Conservation (phyloP, 2,888 invertebrate genomes). For the Seladonia tumulorum region DNA sequence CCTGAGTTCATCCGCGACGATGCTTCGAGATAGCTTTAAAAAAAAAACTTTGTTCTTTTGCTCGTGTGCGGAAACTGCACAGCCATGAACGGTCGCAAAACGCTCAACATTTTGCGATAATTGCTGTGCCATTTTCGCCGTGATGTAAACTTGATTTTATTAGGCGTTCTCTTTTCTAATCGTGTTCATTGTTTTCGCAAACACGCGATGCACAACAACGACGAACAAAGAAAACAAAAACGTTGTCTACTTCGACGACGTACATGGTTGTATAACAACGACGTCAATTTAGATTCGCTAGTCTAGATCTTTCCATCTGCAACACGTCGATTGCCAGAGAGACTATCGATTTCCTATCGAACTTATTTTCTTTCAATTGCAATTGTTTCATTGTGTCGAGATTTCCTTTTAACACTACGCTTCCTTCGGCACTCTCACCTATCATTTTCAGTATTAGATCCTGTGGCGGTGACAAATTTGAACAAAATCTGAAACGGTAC, state of each 20-base stretch:
- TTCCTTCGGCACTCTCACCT: too few relatives aligned
- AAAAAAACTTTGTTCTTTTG: background rate
- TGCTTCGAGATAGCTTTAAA: conserved; percentile 1
- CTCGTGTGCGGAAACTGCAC: background rate
- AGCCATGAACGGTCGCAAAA: too few relatives aligned
- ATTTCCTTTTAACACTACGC: too few relatives aligned
- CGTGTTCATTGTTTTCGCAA: background rate
- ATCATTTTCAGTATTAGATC: too few relatives aligned
- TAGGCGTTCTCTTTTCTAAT: background rate
- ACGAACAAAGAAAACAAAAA: background rate
- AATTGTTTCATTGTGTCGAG: background rate
- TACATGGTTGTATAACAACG: background rate
- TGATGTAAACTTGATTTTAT: background rate
- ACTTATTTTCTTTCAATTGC: background rate
- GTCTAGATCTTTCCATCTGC: background rate
- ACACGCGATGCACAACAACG: background rate
- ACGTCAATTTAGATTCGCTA: background rate
- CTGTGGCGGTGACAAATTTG: too few relatives aligned
- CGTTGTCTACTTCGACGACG: background rate
- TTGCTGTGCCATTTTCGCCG: background rate
- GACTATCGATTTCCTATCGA: background rate
- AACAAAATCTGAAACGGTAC: too few relatives aligned
- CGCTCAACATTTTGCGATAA: background rate
- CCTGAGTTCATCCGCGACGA: conserved; percentile 40
- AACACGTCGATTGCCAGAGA: background rate